Percentiles rank a stretch among this genome's conserved stretches.
These are phyloP conservation scores for Synchiropus splendidus DNA, from an alignment of 2,113 vertebrate species.

Conservation along the genomic window DNA sequence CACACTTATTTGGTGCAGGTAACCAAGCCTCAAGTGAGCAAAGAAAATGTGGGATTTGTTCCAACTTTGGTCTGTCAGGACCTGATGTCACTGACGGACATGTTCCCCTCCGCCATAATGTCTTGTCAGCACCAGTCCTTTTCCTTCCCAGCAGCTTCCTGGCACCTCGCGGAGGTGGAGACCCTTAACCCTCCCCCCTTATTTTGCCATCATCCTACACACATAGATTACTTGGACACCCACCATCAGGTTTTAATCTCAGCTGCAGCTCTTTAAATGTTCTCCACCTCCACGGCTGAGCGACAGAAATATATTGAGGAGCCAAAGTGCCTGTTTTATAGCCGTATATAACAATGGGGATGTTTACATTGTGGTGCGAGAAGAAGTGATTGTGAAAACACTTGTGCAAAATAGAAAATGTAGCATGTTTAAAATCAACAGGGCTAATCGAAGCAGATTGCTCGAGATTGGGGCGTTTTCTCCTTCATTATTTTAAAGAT, in stretches of 20 bases:
- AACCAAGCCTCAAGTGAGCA: no score
- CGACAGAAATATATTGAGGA: slow-evolving; percentile 29
- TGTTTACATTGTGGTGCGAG: slow-evolving; percentile 36
- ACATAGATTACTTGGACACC: slow-evolving; percentile 39
- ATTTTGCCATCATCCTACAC: slow-evolving; percentile 21
- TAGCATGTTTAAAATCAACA: no score
- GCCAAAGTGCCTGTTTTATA: slow-evolving; percentile 50
- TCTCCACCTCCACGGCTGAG: slow-evolving; percentile 27
- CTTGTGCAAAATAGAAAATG: no score
- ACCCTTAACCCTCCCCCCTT: no score
- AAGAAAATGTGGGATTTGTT: no score
- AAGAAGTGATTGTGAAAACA: slow-evolving; percentile 44
- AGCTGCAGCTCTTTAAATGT: slow-evolving; percentile 19
- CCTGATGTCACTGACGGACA: no score
- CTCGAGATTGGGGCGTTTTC: no score
- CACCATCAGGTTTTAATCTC: slow-evolving; percentile 59
- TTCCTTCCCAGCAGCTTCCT: slow-evolving; percentile 17
- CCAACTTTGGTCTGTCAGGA: no score
- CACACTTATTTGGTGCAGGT: no score
- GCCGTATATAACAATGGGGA: slow-evolving; percentile 38
- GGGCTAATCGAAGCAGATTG: no score
- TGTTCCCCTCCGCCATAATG: slow-evolving; percentile 7
- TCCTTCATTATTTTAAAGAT: no score
- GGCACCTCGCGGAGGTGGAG: slow-evolving; percentile 10
- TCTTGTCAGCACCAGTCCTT: slow-evolving; percentile 39